Evolutionary conservation across 2,797 vertebrate genomes (phyloP).

Genomic region (Ctenochaetus hawaiiensis): DNA sequence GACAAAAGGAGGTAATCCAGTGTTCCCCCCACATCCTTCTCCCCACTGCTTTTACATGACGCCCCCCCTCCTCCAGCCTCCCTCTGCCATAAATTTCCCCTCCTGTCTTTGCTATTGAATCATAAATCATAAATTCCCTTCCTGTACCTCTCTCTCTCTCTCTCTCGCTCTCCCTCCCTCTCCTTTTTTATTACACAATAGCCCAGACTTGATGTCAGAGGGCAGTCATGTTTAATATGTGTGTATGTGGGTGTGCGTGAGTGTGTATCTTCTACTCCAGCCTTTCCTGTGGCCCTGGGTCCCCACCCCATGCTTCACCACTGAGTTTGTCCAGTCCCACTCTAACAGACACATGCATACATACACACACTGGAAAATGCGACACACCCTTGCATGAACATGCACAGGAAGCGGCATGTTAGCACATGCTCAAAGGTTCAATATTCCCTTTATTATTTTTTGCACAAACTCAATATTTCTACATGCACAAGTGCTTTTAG

Average conservation of each 20-base stretch:
- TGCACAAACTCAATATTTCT: constrained; percentile 29
- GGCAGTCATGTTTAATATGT: constrained; percentile 30
- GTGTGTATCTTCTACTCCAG: constrained; percentile 59
- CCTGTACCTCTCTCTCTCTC: constrained; percentile 35
- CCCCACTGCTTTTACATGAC: constrained; percentile 15
- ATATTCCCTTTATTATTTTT: constrained; percentile 39
- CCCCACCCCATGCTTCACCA: constrained; percentile 57
- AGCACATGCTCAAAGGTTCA: constrained; percentile 28
- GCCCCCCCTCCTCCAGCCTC: background rate
- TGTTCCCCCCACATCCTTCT: background rate
- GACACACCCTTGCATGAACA: constrained; percentile 47
- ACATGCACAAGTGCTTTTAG: constrained; percentile 9
- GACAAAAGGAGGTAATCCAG: constrained; percentile 4
- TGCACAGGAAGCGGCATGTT: constrained; percentile 52
- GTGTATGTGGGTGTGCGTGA: constrained; percentile 38
- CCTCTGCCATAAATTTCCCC: background rate
- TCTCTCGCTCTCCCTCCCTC: constrained; percentile 1
- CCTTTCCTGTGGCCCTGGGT: constrained; percentile 77
- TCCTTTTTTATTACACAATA: constrained; percentile 66
- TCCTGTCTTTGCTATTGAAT: constrained; percentile 52
- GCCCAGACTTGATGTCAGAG: constrained; percentile 59
- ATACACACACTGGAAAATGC: constrained; percentile 34
- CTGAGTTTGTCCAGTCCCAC: constrained; percentile 37
- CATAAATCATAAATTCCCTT: constrained; percentile 70
- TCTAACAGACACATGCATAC: constrained; percentile 27